phyloP scores from a whole-genome alignment of 1,140 invertebrate species.

The Portunus trituberculatus region DNA sequence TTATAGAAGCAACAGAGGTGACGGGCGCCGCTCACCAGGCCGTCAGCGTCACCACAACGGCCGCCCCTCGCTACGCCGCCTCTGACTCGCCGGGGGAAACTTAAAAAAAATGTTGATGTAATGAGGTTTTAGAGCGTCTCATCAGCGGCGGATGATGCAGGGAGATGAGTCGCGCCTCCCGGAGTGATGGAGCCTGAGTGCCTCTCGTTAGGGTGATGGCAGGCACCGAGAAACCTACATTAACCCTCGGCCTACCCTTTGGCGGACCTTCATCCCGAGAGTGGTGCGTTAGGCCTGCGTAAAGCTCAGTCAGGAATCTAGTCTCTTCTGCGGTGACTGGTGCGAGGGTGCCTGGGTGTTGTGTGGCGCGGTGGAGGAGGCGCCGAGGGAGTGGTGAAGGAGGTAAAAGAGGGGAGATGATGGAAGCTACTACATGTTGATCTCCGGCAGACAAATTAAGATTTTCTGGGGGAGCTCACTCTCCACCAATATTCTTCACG shows the following conservation, averaged over 20 bases:
- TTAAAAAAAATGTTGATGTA: slow-evolving; percentile 46
- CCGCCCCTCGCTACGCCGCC: background rate
- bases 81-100: slow-evolving; percentile 31
- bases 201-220: background rate
- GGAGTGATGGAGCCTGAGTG: slow-evolving; percentile 32
- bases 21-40: background rate
- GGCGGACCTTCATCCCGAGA: background rate
- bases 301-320: background rate
- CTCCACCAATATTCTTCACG: background rate
- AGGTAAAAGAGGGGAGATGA: background rate
- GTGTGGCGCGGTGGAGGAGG: background rate
- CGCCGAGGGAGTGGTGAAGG: background rate
- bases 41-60: background rate
- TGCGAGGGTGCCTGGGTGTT: background rate
- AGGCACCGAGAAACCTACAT: background rate
- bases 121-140: slow-evolving; percentile 28
- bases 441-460: background rate
- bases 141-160: slow-evolving; percentile 33
- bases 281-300: background rate
- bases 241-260: slow-evolving; percentile 15
- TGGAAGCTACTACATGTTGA: background rate
- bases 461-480: background rate
- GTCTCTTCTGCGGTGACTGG: background rate
- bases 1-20: background rate
- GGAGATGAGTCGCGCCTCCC: slow-evolving; percentile 49